Base-by-base conservation (phyloP, 1,140 invertebrate genomes). In the Melitaea cinxia region DNA sequence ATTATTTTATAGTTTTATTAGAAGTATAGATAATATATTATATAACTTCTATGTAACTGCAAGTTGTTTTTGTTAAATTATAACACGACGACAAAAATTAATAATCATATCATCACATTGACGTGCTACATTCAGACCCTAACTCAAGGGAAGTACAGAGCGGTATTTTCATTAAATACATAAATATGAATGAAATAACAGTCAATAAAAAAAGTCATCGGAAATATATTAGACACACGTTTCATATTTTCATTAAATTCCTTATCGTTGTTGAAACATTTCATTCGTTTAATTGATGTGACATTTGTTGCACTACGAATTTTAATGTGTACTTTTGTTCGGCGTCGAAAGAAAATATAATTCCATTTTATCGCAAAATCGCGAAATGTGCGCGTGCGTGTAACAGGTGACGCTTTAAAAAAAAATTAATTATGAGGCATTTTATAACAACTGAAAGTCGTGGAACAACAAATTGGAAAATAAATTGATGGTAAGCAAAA, bases 391-490 rank as follows among this genome's bases (percentile, higher is more conserved):
- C 15, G 17, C 15, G 14, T 17, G 15, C 5, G 35, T n/a, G n/a
- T 14, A 42, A 42, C 42, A 47, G 17, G 42, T 47, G 42, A 47
- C 10, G 14, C 7, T 1, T 45, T 45, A 19, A 45, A 45, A 9
- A 19, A 6, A 19, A 19, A 19, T 45, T 45, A 7, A 1, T 7
- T n/a, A n/a, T n/a, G n/a, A n/a, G n/a, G n/a, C n/a, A 56, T 23
- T 39, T 15, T 42, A 39, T n/a, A 23, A 42, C n/a, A 15, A 37
- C 14, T 37, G 35, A 21, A 14, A 56, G 33, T 57, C 33, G n/a
- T 17, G 53, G 21, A 35, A 19, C 53, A 19, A 71, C 73, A 67
- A 76, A 72, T 76, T 71, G 72, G 70, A 74, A 71, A 70, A 77
- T 73, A 70, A 73, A 73, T 69, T 59, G n/a, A 37, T 37, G 2